Conservation (phyloP, 1,140 invertebrate genomes). For the Schmidtea mediterranea region DNA sequence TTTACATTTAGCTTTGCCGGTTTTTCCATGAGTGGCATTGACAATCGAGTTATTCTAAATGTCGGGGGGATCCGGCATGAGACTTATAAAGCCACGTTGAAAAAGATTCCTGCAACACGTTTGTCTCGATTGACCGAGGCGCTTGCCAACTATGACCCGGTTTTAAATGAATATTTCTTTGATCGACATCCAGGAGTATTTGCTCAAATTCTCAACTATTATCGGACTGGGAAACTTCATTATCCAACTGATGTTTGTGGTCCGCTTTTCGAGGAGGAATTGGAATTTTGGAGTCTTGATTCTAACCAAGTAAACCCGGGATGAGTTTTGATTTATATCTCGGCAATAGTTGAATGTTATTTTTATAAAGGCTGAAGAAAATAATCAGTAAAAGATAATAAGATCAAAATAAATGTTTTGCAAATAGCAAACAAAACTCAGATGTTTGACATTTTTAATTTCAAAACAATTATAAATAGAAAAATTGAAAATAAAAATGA, state of each 20-base stretch:
- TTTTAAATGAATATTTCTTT: conserved; percentile 5
- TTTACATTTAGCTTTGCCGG: too few relatives aligned
- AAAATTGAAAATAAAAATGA: too few relatives aligned
- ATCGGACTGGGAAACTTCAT: conserved; percentile 2
- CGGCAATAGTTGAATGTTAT: too few relatives aligned
- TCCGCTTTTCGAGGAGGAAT: conserved; percentile 9
- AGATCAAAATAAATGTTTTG: too few relatives aligned
- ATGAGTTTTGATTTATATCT: conserved; percentile 78
- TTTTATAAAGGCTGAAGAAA: too few relatives aligned
- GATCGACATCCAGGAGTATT: conserved; percentile 6
- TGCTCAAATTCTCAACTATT: conserved; percentile 3
- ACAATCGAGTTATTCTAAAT: conserved; percentile 3
- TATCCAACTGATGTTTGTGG: conserved; percentile 6
- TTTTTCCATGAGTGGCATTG: too few relatives aligned
- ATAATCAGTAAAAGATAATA: too few relatives aligned
- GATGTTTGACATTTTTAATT: too few relatives aligned
- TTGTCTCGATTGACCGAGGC: conserved; percentile 3
- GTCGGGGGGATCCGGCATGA: conserved; percentile 3
- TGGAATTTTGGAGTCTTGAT: conserved; percentile 26
- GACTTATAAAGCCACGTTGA: conserved; percentile 4
- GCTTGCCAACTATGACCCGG: conserved; percentile 4
- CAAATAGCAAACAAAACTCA: too few relatives aligned
- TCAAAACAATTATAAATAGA: too few relatives aligned
- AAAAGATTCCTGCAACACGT: conserved; percentile 5
- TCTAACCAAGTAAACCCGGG: conserved; percentile 37